These are phyloP conservation scores for Musca vetustissima DNA, from an alignment of 1,140 invertebrate genomes.

Conservation along the genomic window DNA sequence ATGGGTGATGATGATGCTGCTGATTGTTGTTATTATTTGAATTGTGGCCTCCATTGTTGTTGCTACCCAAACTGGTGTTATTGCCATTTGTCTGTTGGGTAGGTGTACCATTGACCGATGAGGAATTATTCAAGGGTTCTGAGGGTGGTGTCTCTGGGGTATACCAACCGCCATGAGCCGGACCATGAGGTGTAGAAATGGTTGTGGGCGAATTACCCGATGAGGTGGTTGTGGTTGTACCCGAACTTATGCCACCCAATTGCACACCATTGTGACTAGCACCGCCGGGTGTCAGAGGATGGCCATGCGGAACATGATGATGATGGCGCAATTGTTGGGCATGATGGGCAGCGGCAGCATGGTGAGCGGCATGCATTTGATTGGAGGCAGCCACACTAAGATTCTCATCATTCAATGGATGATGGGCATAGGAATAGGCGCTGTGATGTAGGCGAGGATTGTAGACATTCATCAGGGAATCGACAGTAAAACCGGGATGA, in stretches of 20 bases:
- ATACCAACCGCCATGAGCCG: conserved; percentile 54
- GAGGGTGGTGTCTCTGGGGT: conserved; percentile 54
- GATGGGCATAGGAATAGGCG: conserved; percentile 52
- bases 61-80: conserved; percentile 19
- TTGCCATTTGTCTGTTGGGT: conserved; percentile 13
- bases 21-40: conserved; percentile 23
- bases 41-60: conserved; percentile 29
- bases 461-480: conserved; percentile 55
- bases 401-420: conserved; percentile 51
- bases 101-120: not conserved
- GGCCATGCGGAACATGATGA: conserved; percentile 39
- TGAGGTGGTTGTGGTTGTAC: conserved; percentile 29
- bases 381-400: conserved; percentile 37
- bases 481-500: conserved; percentile 53
- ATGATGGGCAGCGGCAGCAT: conserved; percentile 50
- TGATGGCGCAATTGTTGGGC: conserved; percentile 43
- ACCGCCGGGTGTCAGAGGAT: conserved; percentile 43
- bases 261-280: conserved; percentile 38
- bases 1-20: conserved; percentile 18
- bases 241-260: conserved; percentile 27
- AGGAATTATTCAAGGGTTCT: conserved; percentile 37
- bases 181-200: conserved; percentile 50
- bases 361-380: conserved; percentile 49
- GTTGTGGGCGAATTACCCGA: conserved; percentile 52
- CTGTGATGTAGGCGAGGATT: conserved; percentile 54